Percentiles rank a stretch among this genome's conserved stretches.
These are phyloP conservation scores for Quiscalus mexicanus DNA, from an alignment of 2,113 vertebrate genomes.

Conservation along the genomic window DNA sequence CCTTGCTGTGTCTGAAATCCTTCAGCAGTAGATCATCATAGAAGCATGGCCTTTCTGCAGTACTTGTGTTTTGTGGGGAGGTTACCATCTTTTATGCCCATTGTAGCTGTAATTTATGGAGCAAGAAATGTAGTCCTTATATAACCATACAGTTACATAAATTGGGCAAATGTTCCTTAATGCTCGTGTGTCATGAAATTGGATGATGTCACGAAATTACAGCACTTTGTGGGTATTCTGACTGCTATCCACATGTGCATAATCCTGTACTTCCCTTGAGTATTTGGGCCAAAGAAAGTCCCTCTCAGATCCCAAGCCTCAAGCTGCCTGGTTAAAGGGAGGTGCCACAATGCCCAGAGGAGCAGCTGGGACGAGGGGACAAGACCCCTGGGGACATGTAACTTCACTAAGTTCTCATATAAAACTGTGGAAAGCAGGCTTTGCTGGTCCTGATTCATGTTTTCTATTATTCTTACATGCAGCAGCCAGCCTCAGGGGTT, in stretches of 20 bases:
- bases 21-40: neutral
- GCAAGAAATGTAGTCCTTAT: neutral
- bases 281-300: neutral
- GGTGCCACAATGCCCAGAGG: neutral
- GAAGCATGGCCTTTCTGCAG: neutral
- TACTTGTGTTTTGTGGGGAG: neutral
- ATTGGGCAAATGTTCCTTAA: neutral
- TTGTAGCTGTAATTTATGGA: neutral
- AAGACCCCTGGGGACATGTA: neutral
- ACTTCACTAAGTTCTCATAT: neutral
- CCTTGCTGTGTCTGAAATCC: neutral
- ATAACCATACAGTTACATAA: neutral
- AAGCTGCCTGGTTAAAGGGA: neutral
- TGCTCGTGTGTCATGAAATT: neutral
- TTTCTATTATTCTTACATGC: neutral
- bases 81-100: neutral
- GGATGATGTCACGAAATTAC: neutral
- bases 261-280: neutral
- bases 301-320: neutral
- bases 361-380: neutral
- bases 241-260: neutral
- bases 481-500: neutral
- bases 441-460: neutral
- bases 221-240: neutral
- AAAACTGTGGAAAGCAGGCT: neutral